These are phyloP conservation scores for Ichneumoninae sp. DNA, from an alignment of 2,888 invertebrate species.

Conservation along the genomic window DNA sequence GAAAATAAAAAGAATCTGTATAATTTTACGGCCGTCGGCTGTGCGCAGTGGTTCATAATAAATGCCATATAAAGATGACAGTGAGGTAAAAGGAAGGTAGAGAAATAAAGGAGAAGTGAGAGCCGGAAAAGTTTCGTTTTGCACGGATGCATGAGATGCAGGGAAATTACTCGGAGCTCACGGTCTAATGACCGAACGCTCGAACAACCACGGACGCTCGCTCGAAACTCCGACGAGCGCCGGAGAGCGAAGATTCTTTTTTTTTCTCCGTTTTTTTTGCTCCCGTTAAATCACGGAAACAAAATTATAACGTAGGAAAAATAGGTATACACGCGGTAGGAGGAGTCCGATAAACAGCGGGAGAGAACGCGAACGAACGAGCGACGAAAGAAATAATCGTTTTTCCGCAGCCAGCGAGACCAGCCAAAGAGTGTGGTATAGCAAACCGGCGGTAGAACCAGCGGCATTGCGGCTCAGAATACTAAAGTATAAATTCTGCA, in stretches of 20 bases:
- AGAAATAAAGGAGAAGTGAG: constrained; percentile 36
- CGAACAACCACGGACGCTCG: constrained; percentile 38
- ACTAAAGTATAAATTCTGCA: constrained; percentile 66
- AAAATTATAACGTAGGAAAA: constrained; percentile 60
- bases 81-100: constrained; percentile 25
- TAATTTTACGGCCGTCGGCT: constrained; percentile 56
- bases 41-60: constrained; percentile 51
- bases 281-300: constrained; percentile 42
- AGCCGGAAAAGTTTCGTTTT: constrained; percentile 65
- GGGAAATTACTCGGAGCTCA: constrained; percentile 63
- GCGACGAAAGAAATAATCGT: constrained; percentile 64
- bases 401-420: constrained; percentile 54
- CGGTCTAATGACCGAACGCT: constrained; percentile 65
- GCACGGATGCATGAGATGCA: constrained; percentile 37
- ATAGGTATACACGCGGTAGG: constrained; percentile 44
- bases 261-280: constrained; percentile 4
- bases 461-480: constrained; percentile 58
- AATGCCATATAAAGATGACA: constrained; percentile 52
- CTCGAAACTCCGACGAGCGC: constrained; percentile 7
- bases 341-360: constrained; percentile 53
- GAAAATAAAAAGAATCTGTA: constrained; percentile 30
- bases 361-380: constrained; percentile 49
- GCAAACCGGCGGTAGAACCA: constrained; percentile 44
- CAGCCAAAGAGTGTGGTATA: constrained; percentile 45
- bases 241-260: constrained; percentile 17